These are phyloP conservation scores for Drosophila yooni DNA, from an alignment of 2,888 invertebrate species.

Conservation along the genomic window DNA sequence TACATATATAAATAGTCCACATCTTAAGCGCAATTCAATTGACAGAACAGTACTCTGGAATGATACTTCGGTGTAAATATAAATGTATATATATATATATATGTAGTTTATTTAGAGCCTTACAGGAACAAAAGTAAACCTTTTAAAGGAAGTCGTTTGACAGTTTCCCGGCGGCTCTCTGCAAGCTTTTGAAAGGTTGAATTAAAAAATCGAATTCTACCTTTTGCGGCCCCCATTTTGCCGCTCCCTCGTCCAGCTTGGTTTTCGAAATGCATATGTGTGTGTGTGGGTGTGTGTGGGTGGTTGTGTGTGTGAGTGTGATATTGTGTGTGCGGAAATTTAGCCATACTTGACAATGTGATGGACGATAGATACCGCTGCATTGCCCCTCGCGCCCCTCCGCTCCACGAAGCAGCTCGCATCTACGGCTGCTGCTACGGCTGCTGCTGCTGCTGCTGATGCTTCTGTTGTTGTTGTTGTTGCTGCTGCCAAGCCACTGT, in stretches of 20 bases:
- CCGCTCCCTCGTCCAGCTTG: not conserved
- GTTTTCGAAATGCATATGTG: not conserved
- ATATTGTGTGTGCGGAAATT: slow-evolving; percentile 54
- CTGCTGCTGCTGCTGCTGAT: slow-evolving; percentile 12
- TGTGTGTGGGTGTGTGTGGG: not conserved
- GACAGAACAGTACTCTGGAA: not conserved
- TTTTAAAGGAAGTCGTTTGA: not conserved
- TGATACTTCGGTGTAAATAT: not conserved
- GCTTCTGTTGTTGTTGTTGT: slow-evolving; percentile 13
- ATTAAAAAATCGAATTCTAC: not conserved
- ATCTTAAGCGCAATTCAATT: not conserved
- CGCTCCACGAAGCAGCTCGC: not conserved
- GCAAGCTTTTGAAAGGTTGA: not conserved
- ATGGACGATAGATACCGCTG: slow-evolving; percentile 73
- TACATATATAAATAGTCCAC: no score
- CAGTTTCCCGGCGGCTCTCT: not conserved
- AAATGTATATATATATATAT: not conserved
- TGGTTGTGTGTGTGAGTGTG: not conserved
- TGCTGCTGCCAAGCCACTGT: slow-evolving; percentile 35
- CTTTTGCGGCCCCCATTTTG: not conserved
- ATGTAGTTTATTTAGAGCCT: not conserved
- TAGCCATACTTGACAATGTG: slow-evolving; percentile 74
- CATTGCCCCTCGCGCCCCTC: slow-evolving; percentile 21
- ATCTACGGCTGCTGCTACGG: not conserved
- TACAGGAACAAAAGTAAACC: not conserved